Evolutionary conservation across 2,797 vertebrate species (phyloP).

Genomic region (Oophaga sylvatica): DNA sequence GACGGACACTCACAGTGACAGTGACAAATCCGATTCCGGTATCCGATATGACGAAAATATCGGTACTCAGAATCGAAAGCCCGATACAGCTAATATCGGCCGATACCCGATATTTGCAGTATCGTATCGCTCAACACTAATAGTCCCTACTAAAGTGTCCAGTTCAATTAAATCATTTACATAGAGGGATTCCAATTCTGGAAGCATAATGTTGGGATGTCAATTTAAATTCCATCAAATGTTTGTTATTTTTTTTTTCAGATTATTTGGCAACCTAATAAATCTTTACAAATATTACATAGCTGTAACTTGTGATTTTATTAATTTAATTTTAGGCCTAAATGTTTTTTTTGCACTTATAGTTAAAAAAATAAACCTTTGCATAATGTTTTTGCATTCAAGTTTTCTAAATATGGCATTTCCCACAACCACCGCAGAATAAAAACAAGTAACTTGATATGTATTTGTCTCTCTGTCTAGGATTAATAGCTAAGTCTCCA

Average conservation of each 20-base stretch:
- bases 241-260: no score
- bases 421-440: background rate
- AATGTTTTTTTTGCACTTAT: background rate
- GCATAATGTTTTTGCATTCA: background rate
- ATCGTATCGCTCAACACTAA: no score
- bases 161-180: background rate
- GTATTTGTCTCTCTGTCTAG: background rate
- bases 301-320: no score
- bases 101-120: no score
- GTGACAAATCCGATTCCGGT: no score
- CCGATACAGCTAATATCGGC: no score
- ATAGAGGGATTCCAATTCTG: background rate
- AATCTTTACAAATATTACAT: no score
- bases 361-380: background rate
- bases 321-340: background rate
- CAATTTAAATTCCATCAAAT: background rate
- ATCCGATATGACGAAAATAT: no score
- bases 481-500: background rate
- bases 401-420: conserved; percentile 9
- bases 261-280: no score
- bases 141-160: no score
- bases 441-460: background rate
- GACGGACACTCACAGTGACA: no score
- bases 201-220: background rate
- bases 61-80: no score